These are phyloP conservation scores for Desmophyllum pertusum DNA, from an alignment of 92 coral and sea anemone genomes.

Conservation along the genomic window DNA sequence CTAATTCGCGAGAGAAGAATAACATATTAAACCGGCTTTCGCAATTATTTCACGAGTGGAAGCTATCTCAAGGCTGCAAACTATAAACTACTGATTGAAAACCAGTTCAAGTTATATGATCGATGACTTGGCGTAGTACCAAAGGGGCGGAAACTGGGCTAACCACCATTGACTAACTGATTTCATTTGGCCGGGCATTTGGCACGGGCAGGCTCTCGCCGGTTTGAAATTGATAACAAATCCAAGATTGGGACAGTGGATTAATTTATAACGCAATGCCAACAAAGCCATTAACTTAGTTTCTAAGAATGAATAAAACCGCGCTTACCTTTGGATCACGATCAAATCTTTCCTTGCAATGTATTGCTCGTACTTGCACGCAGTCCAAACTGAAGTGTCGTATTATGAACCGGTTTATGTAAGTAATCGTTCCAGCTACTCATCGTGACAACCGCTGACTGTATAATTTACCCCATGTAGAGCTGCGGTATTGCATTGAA, in stretches of 20 bases:
- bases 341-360: not conserved
- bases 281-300: too few species aligned
- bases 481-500: not conserved
- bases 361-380: not conserved
- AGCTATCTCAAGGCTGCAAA: not conserved
- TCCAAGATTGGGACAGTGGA: not conserved
- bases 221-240: not conserved
- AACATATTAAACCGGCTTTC: not conserved
- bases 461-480: conserved; percentile 29
- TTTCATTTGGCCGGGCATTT: not conserved
- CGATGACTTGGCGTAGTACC: not conserved
- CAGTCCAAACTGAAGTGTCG: conserved; percentile 12
- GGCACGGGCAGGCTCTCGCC: not conserved
- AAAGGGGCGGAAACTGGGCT: not conserved
- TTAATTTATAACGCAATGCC: not conserved
- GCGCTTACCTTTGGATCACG: not conserved
- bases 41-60: not conserved
- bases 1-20: not conserved
- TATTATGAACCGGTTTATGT: conserved; percentile 17
- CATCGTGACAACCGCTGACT: conserved; percentile 33
- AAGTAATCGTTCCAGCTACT: not conserved
- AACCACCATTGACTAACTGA: not conserved
- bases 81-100: not conserved
- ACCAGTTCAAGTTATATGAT: not conserved
- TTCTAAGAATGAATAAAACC: not conserved